Evolutionary conservation across 2,113 vertebrate genomes (phyloP).

Genomic region (Anoplopoma fimbria): DNA sequence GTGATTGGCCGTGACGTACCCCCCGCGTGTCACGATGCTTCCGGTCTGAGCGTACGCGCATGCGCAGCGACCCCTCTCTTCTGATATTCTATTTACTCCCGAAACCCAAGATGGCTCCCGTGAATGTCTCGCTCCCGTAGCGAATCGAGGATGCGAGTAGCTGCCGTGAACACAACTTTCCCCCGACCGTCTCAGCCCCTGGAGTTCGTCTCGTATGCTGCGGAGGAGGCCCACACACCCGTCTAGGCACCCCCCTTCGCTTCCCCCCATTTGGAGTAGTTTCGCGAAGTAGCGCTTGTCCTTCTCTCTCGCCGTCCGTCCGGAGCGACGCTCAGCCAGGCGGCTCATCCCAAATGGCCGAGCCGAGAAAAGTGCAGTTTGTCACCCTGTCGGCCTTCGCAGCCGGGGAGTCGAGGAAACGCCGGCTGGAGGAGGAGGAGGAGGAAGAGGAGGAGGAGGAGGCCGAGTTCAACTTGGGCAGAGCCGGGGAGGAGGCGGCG

Average conservation of each 20-base stretch:
- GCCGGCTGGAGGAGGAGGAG: slow-evolving; percentile 81
- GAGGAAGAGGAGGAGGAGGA: slow-evolving; percentile 83
- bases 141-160: slow-evolving; percentile 82
- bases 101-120: slow-evolving; percentile 87
- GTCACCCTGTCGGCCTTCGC: slow-evolving; percentile 86
- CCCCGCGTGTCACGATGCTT: slow-evolving; percentile 66
- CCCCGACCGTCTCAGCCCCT: slow-evolving; percentile 75
- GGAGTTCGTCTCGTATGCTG: slow-evolving; percentile 73
- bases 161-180: slow-evolving; percentile 81
- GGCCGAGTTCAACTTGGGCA: slow-evolving; percentile 76
- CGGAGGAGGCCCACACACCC: slow-evolving; percentile 73
- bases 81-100: slow-evolving; percentile 88
- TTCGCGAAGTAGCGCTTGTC: slow-evolving; percentile 83
- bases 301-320: slow-evolving; percentile 78
- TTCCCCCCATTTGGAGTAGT: slow-evolving; percentile 82
- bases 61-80: slow-evolving; percentile 80
- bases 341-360: slow-evolving; percentile 87
- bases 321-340: slow-evolving; percentile 80
- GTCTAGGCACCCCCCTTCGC: slow-evolving; percentile 69
- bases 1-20: slow-evolving; percentile 77
- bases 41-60: slow-evolving; percentile 77
- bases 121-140: slow-evolving; percentile 82
- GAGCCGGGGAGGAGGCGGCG: slow-evolving; percentile 71
- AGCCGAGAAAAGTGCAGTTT: slow-evolving; percentile 93
- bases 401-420: slow-evolving; percentile 79